These are phyloP conservation scores for Meleagris gallopavo DNA, from an alignment of 2,113 vertebrate genomes.

Conservation along the genomic window DNA sequence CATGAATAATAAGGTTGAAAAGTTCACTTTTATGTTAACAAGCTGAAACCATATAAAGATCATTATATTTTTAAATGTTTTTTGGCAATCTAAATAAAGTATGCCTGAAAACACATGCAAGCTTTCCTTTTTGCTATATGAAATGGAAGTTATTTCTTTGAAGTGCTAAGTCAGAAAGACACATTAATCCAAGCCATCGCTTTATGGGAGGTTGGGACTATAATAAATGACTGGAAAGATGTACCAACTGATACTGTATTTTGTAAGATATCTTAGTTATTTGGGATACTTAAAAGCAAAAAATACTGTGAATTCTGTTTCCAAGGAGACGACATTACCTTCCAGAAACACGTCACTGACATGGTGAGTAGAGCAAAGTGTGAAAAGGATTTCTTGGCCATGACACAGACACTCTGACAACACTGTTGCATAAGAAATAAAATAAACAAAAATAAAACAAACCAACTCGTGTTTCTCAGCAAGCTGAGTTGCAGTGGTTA, in stretches of 20 bases:
- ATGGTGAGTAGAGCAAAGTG: neutral
- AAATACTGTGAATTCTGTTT: conserved; percentile 9
- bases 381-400: neutral
- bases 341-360: neutral
- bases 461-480: neutral
- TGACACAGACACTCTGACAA: neutral
- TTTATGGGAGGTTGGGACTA: neutral
- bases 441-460: neutral
- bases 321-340: conserved; percentile 8
- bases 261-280: conserved; percentile 20
- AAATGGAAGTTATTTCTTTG: neutral
- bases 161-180: neutral
- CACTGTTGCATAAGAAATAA: neutral
- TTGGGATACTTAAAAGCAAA: neutral
- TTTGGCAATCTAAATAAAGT: neutral
- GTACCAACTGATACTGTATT: neutral
- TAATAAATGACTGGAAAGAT: neutral
- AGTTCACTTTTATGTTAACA: conserved; percentile 18
- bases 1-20: neutral
- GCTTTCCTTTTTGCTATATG: neutral
- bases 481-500: neutral
- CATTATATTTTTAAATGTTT: neutral
- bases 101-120: neutral
- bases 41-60: neutral
- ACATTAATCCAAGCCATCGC: neutral